Evolutionary conservation across 2,888 invertebrate genomes (phyloP), one percentile per base, ranked within the genome.

Genomic region (Dasysyrphus tricinctus): DNA sequence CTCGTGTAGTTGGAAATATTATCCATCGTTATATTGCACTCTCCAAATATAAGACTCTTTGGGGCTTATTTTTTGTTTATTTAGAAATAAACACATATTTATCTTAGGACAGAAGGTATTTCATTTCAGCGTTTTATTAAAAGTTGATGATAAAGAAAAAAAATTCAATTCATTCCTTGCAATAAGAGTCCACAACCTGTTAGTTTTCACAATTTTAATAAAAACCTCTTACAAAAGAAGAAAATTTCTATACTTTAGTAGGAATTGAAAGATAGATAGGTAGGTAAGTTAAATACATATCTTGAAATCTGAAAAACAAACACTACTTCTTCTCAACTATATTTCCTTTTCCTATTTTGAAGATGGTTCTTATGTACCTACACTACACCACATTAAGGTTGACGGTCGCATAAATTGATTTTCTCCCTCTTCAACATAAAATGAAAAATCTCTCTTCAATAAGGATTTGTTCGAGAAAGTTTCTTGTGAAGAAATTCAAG

Each of bases 291-390:
- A 39, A 12, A 11, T 11, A 2, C 24, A 11, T 39, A 12, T 51
- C 19, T 24, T 4, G 12, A 12, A 8, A 54, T 37, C 37, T 59
- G n/a, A 37, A 59, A 59, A 59, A 19, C 16, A 59, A 59, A 59
- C 37, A 59, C 37, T 57, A 16, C 16, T 16, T 16, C 39, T 14
- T 6, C 42, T 14, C 42, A 0, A 39, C 16, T 2, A 9, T 59
- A 34, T 59, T 39, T 59, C 24, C 12, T 24, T 59, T 59, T 39
- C 32, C 56, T 32, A n/a, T 59, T 39, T 39, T 59, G 59, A 59
- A 59, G 14, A 24, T 59, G 16, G 16, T 59, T 32, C 3, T 32
- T 32, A 9, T n/a, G 37, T 5, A 12, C 2, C 24, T 24, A 24
- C 1, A 12, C 1, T 32, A 54, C 3, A 7, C 32, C 32, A 32